A percentile compares a stretch with the other conserved stretches of the same genome.
phyloP scores from a whole-genome alignment of 2,113 vertebrate species.

The Pongo pygmaeus region DNA sequence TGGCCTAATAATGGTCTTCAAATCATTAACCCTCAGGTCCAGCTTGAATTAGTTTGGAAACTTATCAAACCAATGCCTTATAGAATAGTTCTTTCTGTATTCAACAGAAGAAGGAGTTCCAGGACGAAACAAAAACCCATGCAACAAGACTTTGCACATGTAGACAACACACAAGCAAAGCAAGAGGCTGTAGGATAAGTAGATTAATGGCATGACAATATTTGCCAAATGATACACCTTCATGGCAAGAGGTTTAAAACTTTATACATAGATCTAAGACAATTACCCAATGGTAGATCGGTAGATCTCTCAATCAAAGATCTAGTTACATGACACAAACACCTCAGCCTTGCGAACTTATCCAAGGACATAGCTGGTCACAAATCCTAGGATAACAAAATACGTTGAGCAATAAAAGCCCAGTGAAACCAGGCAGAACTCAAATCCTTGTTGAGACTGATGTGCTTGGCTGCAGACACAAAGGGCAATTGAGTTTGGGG shows the following conservation, averaged over 20 bases:
- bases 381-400: neutral
- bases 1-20: neutral
- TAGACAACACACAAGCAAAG: neutral
- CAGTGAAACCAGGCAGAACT: accelerated
- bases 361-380: neutral
- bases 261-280: neutral
- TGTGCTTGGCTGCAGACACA: neutral
- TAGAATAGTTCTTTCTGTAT: neutral
- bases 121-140: neutral
- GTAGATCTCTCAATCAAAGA: neutral
- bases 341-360: neutral
- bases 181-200: neutral
- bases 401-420: neutral
- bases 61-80: neutral
- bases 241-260: neutral
- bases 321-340: neutral
- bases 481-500: neutral
- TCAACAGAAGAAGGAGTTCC: neutral
- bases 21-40: neutral
- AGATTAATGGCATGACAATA: neutral
- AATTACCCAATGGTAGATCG: neutral
- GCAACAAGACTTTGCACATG: neutral
- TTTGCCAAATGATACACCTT: neutral
- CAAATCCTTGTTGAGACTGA: neutral
- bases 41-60: neutral